Evolutionary conservation across 2,888 invertebrate species (phyloP).

Genomic region (Perizoma flavofasciatum): DNA sequence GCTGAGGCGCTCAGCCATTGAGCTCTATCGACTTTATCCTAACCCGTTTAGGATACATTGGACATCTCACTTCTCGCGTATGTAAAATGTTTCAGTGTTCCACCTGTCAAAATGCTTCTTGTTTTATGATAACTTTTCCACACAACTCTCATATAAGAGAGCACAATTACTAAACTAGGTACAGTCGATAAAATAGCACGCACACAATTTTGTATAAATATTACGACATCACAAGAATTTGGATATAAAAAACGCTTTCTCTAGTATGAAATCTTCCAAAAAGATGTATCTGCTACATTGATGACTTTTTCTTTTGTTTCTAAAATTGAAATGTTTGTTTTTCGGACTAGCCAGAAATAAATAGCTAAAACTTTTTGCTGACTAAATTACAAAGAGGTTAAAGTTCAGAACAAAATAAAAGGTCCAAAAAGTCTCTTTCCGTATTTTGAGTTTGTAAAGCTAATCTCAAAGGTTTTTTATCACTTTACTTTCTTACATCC

Average conservation of each 20-base stretch:
- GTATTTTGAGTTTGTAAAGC: too few relatives aligned
- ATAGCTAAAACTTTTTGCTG: constrained; percentile 19
- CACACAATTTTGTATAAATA: constrained; percentile 79
- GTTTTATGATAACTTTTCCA: constrained; percentile 61
- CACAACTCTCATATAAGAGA: constrained; percentile 76
- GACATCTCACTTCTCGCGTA: constrained; percentile 80
- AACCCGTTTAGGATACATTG: constrained; percentile 83
- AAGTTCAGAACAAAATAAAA: too few relatives aligned
- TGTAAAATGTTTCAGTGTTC: constrained; percentile 69
- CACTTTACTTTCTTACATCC: too few relatives aligned
- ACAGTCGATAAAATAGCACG: constrained; percentile 65
- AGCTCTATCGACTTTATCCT: constrained; percentile 81
- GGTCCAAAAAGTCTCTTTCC: too few relatives aligned
- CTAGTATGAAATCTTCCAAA: constrained; percentile 77
- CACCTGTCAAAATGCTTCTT: constrained; percentile 73
- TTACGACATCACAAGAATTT: constrained; percentile 84
- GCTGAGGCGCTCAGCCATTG: constrained; percentile 89
- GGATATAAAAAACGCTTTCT: constrained; percentile 81
- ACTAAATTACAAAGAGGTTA: background rate
- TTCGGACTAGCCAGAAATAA: constrained; percentile 25
- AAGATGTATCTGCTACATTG: constrained; percentile 79
- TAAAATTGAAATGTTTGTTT: constrained; percentile 67
- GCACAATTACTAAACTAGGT: constrained; percentile 55
- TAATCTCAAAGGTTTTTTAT: too few relatives aligned
- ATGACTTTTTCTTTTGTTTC: constrained; percentile 80